These are phyloP conservation scores for Orestias chungarensis DNA, from an alignment of 2,797 vertebrate genomes.

Conservation along the genomic window DNA sequence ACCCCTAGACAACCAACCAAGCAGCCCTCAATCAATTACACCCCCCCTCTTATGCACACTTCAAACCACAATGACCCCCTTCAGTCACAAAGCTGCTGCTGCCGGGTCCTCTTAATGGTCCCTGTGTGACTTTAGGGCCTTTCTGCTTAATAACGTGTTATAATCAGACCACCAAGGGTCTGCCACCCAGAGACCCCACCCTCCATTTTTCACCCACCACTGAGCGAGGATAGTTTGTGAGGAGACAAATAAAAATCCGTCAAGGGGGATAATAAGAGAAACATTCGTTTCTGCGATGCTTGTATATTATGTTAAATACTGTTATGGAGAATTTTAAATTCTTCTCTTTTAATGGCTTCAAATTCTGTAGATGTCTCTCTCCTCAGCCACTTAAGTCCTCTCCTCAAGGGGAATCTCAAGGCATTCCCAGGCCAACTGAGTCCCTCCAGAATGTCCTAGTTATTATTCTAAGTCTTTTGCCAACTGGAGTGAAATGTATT, in stretches of 20 bases:
- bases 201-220: conserved; percentile 61
- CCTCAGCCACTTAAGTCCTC: conserved; percentile 54
- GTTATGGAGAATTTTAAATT: conserved; percentile 60
- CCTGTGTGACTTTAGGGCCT: conserved; percentile 79
- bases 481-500: no score
- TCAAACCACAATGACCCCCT: conserved; percentile 57
- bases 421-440: no score
- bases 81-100: conserved; percentile 68
- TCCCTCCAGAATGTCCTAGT: no score
- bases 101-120: conserved; percentile 72
- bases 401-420: no score
- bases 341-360: conserved; percentile 54
- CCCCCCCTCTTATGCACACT: conserved; percentile 48
- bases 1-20: conserved; percentile 29
- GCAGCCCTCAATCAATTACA: conserved; percentile 73
- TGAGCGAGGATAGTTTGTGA: conserved; percentile 32
- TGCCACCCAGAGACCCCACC: conserved; percentile 55
- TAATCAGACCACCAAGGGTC: conserved; percentile 84
- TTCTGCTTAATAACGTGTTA: conserved; percentile 84
- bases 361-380: no score
- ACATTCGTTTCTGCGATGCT: conserved; percentile 59
- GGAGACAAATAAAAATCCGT: conserved; percentile 41
- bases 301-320: conserved; percentile 77
- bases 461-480: no score
- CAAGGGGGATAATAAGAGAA: conserved; percentile 72